Conservation (phyloP, 2,888 invertebrate genomes). For the Chironomus riparius region DNA sequence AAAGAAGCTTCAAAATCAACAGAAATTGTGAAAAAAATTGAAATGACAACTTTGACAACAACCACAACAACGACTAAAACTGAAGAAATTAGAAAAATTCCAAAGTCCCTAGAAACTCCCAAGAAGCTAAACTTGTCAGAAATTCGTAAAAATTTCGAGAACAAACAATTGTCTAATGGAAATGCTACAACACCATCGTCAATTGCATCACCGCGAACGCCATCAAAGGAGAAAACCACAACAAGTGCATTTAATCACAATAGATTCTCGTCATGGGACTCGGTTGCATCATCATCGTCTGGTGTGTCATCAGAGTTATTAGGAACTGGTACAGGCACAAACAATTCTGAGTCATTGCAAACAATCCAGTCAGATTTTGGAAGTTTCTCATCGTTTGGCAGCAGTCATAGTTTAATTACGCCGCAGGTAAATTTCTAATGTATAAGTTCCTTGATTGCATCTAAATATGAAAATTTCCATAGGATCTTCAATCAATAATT, state of each 20-base stretch:
- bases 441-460: background rate
- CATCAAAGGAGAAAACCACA: conserved; percentile 28
- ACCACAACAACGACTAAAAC: background rate
- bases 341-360: conserved; percentile 37
- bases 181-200: background rate
- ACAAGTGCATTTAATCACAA: conserved; percentile 35
- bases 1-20: conserved; percentile 35
- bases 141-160: conserved; percentile 41
- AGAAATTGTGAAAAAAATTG: conserved; percentile 28
- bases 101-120: conserved; percentile 1
- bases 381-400: conserved; percentile 43
- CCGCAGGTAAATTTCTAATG: conserved; percentile 34
- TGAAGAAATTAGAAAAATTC: conserved; percentile 27
- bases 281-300: conserved; percentile 41
- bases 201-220: background rate
- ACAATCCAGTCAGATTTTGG: conserved; percentile 42
- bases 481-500: conserved; percentile 55
- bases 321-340: conserved; percentile 29
- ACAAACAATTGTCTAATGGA: background rate
- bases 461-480: conserved; percentile 13
- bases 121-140: conserved; percentile 31
- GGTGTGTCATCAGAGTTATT: conserved; percentile 36
- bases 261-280: conserved; percentile 41
- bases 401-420: conserved; percentile 43
- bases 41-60: background rate